These are phyloP conservation scores for Piprites chloris DNA, from an alignment of 2,113 vertebrate genomes.

Conservation along the genomic window DNA sequence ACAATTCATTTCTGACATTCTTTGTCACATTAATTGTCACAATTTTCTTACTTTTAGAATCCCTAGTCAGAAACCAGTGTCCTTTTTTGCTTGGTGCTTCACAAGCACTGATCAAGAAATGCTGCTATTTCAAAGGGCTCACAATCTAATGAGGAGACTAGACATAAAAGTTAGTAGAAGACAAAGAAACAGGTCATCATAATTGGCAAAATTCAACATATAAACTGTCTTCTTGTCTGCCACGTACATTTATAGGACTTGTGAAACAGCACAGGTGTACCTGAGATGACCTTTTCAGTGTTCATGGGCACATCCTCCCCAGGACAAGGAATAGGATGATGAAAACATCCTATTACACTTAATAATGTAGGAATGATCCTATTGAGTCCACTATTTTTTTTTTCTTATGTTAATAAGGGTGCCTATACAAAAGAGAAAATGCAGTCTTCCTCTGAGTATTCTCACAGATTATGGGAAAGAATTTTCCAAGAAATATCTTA, in stretches of 20 bases:
- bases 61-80: background rate
- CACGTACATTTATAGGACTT: background rate
- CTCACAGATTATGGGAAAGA: background rate
- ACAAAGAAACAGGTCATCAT: background rate
- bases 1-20: background rate
- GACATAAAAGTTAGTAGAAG: background rate
- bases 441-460: background rate
- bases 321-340: background rate
- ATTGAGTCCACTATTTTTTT: background rate
- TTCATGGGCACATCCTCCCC: background rate
- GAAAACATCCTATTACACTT: background rate
- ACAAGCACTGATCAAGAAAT: background rate
- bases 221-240: background rate
- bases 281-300: background rate
- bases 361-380: background rate
- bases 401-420: background rate
- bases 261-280: background rate
- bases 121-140: background rate
- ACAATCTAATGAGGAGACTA: background rate
- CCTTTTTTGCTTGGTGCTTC: background rate
- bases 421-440: background rate
- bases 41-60: background rate
- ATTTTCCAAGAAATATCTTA: background rate
- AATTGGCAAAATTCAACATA: background rate
- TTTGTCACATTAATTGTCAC: background rate